Percentiles rank a stretch among this genome's conserved stretches.
Evolutionary conservation across 2,113 vertebrate species (phyloP).

Genomic region (Toxotes chatareus): DNA sequence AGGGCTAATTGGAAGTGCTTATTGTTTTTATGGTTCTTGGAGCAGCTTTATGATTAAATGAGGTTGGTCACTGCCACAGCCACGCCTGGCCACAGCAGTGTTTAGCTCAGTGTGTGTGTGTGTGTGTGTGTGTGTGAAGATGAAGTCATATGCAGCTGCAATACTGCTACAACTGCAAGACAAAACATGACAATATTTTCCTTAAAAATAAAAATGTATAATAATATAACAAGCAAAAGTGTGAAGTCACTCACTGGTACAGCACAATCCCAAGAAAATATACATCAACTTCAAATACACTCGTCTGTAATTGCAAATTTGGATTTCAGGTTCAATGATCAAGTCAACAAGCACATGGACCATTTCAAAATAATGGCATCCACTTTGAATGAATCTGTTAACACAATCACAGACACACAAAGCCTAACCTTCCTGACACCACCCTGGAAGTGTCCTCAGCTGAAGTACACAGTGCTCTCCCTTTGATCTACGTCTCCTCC

Average conservation of each 20-base stretch:
- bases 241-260: too few relatives aligned
- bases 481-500: constrained; percentile 38
- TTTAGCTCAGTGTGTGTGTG: background rate
- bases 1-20: constrained; percentile 57
- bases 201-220: too few relatives aligned
- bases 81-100: background rate
- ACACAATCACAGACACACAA: background rate
- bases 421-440: background rate
- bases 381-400: constrained; percentile 1
- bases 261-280: too few relatives aligned
- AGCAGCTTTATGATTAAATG: constrained; percentile 40
- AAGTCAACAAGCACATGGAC: too few relatives aligned
- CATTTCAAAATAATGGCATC: background rate
- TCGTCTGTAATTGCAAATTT: too few relatives aligned
- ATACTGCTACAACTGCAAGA: background rate
- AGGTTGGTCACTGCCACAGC: constrained; percentile 51
- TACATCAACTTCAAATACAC: too few relatives aligned
- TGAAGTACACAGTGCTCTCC: constrained; percentile 6
- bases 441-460: background rate
- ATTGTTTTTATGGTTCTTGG: constrained; percentile 67
- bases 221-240: too few relatives aligned
- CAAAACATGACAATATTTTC: too few relatives aligned
- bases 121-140: background rate
- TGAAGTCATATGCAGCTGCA: too few relatives aligned
- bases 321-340: too few relatives aligned